Percentiles rank a stretch among this genome's conserved stretches.
phyloP scores from a whole-genome alignment of 2,113 vertebrate species.

The Riparia riparia region DNA sequence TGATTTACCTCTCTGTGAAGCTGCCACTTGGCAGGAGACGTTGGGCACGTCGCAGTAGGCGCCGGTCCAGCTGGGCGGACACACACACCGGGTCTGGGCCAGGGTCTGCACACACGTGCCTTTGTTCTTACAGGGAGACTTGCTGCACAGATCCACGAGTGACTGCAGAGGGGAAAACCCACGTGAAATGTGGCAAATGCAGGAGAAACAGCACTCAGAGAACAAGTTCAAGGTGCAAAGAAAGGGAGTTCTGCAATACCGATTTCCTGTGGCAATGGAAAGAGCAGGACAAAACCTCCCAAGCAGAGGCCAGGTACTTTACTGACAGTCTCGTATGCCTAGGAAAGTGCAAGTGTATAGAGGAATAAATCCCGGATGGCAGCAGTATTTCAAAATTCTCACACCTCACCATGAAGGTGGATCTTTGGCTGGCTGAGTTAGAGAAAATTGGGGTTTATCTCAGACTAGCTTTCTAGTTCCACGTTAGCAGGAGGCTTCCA shows the following conservation, averaged over 20 bases:
- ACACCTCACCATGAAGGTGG: neutral
- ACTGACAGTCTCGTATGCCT: neutral
- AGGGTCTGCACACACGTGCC: conserved; percentile 85
- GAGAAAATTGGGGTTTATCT: neutral
- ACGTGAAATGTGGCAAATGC: neutral
- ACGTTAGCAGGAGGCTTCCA: neutral
- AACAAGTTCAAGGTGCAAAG: neutral
- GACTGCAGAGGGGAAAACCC: conserved; percentile 64
- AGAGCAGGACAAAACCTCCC: neutral
- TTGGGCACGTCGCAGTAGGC: conserved; percentile 91
- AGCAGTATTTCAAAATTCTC: neutral
- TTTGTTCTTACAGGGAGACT: conserved; percentile 85
- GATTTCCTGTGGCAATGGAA: neutral
- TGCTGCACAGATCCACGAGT: conserved; percentile 84
- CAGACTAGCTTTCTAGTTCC: neutral
- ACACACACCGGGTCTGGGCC: conserved; percentile 83
- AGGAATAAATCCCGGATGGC: neutral
- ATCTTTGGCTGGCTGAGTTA: neutral
- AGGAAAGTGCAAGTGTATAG: neutral
- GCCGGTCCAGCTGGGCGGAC: conserved; percentile 83
- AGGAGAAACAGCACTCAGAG: neutral
- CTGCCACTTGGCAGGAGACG: conserved; percentile 85
- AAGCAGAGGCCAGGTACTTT: neutral
- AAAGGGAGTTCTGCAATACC: neutral
- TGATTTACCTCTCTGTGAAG: conserved; percentile 78